Conservation (phyloP, 2,113 vertebrate genomes). For the Clarias gariepinus region DNA sequence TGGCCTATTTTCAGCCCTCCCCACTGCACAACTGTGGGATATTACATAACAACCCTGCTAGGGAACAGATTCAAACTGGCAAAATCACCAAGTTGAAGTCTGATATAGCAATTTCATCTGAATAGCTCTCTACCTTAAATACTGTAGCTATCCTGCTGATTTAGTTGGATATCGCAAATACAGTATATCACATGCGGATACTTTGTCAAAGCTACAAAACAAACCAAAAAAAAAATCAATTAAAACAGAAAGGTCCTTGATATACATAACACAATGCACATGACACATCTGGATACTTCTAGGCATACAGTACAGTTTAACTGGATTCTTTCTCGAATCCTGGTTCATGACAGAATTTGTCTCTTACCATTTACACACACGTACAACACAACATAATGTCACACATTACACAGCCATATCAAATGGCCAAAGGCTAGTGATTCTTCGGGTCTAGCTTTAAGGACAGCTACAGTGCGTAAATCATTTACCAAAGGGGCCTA, state of each 20-base stretch:
- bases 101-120: not conserved
- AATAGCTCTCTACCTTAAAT: not conserved
- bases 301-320: constrained; percentile 31
- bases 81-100: not conserved
- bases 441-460: constrained; percentile 19
- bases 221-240: not conserved
- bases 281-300: not conserved
- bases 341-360: constrained; percentile 36
- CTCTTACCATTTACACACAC: constrained; percentile 18
- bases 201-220: constrained; percentile 1
- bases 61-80: not conserved
- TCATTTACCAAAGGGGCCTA: not conserved
- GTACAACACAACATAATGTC: constrained; percentile 1
- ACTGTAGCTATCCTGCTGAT: not conserved
- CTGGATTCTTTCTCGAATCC: constrained; percentile 44
- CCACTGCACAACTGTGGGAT: constrained; percentile 23
- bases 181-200: constrained; percentile 22
- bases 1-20: constrained; percentile 40
- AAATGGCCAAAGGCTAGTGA: constrained; percentile 5
- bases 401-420: constrained; percentile 31
- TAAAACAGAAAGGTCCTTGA: constrained; percentile 28
- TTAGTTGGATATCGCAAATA: not conserved
- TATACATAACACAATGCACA: constrained; percentile 15
- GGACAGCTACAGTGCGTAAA: constrained; percentile 17
- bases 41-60: constrained; percentile 22